These are phyloP conservation scores for Nasonovia ribisnigri DNA, from an alignment of 2,888 invertebrate species.

Conservation along the genomic window DNA sequence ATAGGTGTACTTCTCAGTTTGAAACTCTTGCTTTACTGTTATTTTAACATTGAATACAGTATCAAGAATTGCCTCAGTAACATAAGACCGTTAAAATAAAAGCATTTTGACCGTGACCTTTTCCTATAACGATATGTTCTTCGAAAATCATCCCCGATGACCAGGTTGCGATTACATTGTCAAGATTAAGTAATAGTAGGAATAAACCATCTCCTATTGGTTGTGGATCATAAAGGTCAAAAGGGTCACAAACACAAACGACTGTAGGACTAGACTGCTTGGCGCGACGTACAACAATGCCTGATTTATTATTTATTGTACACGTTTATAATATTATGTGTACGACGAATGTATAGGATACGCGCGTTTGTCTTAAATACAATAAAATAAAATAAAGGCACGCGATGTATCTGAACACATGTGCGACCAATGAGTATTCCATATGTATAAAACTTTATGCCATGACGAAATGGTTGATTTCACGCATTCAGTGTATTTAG, in stretches of 20 bases:
- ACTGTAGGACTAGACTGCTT: constrained; percentile 58
- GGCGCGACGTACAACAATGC: constrained; percentile 60
- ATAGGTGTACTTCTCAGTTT: neutral
- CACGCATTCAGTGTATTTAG: constrained; percentile 21
- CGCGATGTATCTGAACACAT: constrained; percentile 50
- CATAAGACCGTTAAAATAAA: neutral
- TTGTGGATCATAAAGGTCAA: constrained; percentile 32
- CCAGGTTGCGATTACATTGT: constrained; percentile 47
- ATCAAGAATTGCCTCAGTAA: neutral
- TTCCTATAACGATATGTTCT: neutral
- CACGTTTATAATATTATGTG: constrained; percentile 48
- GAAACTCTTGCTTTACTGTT: neutral
- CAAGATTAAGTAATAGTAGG: constrained; percentile 48
- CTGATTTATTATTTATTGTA: constrained; percentile 62
- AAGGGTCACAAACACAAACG: constrained; percentile 45
- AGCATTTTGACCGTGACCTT: neutral
- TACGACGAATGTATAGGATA: neutral
- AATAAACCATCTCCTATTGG: constrained; percentile 45
- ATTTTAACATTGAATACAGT: neutral
- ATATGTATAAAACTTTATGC: constrained; percentile 21
- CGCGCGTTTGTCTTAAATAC: constrained; percentile 50
- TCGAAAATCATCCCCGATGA: constrained; percentile 44
- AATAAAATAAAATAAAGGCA: constrained; percentile 48
- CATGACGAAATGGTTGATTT: constrained; percentile 55
- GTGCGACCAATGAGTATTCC: constrained; percentile 46